A percentile compares a stretch with the other conserved stretches of the same genome.
These are phyloP conservation scores for Amiota minor DNA, from an alignment of 2,888 invertebrate species.

Conservation along the genomic window DNA sequence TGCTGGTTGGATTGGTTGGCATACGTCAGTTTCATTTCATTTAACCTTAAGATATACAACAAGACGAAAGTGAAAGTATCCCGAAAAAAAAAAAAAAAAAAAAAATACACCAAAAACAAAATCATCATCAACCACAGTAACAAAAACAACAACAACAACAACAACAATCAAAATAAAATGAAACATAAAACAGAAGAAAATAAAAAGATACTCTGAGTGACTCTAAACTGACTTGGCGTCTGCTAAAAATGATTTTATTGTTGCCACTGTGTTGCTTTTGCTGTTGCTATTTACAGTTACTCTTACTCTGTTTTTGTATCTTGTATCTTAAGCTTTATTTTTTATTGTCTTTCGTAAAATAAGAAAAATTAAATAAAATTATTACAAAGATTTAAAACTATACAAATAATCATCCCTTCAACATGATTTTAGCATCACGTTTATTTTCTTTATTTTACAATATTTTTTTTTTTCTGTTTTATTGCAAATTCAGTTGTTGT, in stretches of 20 bases:
- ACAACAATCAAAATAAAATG: conserved; percentile 2
- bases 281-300: background rate
- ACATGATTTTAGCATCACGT: conserved; percentile 61
- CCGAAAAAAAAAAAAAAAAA: conserved; percentile 38
- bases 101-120: conserved; percentile 39
- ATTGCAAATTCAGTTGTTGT: conserved; percentile 30
- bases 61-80: conserved; percentile 60
- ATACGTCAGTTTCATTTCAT: conserved; percentile 33
- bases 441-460: conserved; percentile 58
- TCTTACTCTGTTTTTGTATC: background rate
- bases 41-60: conserved; percentile 42
- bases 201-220: background rate
- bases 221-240: conserved; percentile 10
- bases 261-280: conserved; percentile 33
- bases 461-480: background rate
- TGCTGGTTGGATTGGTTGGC: background rate
- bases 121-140: background rate
- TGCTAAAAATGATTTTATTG: conserved; percentile 57
- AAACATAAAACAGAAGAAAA: conserved; percentile 15
- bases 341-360: conserved; percentile 44
- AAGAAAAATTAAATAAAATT: conserved; percentile 52
- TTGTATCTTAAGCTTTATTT: background rate
- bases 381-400: conserved; percentile 53
- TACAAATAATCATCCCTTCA: conserved; percentile 43
- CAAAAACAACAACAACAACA: too few relatives aligned